Percentiles rank a stretch among this genome's conserved stretches.
phyloP scores from a whole-genome alignment of 2,797 vertebrate species.

The Hypotaenidia okinawae region DNA sequence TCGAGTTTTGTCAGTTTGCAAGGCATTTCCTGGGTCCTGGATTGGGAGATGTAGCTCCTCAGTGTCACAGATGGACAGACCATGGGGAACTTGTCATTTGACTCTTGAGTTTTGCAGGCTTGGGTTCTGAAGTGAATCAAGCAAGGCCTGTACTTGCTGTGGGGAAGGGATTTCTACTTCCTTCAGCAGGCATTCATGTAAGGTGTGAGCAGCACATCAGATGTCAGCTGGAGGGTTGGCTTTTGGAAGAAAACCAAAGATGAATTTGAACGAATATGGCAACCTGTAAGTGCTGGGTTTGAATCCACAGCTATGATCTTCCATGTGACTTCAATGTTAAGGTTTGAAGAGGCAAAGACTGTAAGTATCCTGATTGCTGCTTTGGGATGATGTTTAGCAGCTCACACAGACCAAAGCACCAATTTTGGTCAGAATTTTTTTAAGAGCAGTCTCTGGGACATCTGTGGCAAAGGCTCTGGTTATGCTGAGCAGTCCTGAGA shows the following conservation, averaged over 20 bases:
- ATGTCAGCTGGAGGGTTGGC: neutral
- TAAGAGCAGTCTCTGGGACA: conserved; percentile 81
- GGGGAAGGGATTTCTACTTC: neutral
- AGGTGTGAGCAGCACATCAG: neutral
- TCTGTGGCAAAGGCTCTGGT: conserved; percentile 80
- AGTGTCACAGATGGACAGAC: neutral
- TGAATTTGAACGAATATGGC: neutral
- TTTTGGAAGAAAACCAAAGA: neutral
- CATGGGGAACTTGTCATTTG: neutral
- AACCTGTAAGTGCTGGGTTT: conserved; percentile 36
- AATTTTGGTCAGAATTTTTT: conserved; percentile 75
- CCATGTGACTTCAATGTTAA: conserved; percentile 79
- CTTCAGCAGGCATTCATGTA: neutral
- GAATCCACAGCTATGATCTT: neutral
- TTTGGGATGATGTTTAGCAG: conserved; percentile 65
- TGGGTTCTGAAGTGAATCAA: neutral
- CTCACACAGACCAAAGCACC: conserved; percentile 62
- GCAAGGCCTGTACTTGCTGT: neutral
- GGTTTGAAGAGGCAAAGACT: conserved; percentile 76
- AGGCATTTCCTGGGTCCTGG: neutral
- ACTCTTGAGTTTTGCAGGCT: neutral
- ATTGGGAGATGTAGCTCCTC: neutral
- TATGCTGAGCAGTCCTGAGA: conserved; percentile 74
- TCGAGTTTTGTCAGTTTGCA: neutral
- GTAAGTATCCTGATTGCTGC: conserved; percentile 53